Base-by-base conservation (phyloP, 2,888 invertebrate genomes). In the Allolobophora icterica region DNA sequence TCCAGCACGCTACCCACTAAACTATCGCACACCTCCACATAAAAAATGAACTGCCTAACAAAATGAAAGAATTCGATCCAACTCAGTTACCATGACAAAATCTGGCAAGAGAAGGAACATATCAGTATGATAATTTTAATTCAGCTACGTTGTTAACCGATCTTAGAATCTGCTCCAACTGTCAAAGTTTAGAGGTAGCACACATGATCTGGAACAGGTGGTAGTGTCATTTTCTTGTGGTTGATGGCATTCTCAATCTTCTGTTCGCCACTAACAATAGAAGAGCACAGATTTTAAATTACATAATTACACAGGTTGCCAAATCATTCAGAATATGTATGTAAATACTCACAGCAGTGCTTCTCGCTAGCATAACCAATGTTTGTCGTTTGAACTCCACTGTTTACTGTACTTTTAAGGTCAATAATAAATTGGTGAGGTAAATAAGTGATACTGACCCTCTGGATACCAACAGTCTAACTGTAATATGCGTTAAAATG, bases 251-350 rank as follows among this genome's bases (percentile, higher is more conserved):
- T 87, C 21, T 87, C 35, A 21, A 11, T 87, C 34, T 87, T 87
- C 8, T 87, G 34, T 87, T 87, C 87, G 35, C 87, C 38, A 38
- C 87, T 35, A 87, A 87, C 34, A 87, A 87, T 24, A 87, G 34
- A 87, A 87, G 0, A 71, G n/a, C 8, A 6, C 30, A 71, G 71
- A 71, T 30, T 71, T 71, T 71, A 71, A 71, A 30, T 71, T 71
- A 71, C 71, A 71, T n/a, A 71, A 30, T 71, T 71, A 71, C 71
- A 71, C 71, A 71, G 30, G n/a, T 71, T 71, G 71, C n/a, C 8
- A 71, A n/a, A n/a, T 0, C 1, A 24, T 1, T 52, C 52, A 52
- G 1, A 8, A 52, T 52, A 21, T 24, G 21, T 24, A 52, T 52
- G 6, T n/a, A 71, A n/a, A 8, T 71, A 71, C n/a, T n/a, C n/a